Base-by-base conservation (phyloP, 2,113 vertebrate genomes). In the Spheniscus mendiculus region DNA sequence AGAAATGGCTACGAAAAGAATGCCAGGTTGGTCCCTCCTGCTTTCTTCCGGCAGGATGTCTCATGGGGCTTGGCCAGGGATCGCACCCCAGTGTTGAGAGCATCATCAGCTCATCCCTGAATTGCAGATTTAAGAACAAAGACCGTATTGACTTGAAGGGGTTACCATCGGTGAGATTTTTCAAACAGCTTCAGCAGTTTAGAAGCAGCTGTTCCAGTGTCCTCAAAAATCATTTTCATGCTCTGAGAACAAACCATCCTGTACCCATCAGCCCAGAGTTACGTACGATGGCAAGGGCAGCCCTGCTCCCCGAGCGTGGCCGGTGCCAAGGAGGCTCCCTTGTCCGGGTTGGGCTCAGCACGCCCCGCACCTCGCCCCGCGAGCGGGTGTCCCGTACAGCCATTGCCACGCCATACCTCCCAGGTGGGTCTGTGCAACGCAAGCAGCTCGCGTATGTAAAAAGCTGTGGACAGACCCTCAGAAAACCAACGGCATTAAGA, bases 401-500 rank as follows among this genome's bases (percentile, higher is more conserved):
- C 59, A 9, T 5, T 4, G 40, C 52, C 52, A 50, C 2, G 1
- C 53, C 4, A 6, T 5, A 16, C 42, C 30, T 12, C 55, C 47
- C 62, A 19, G 18, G 38, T 4, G n/a, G 25, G 26, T 21, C 65
- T 40, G 34, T 17, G 63, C 55, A 11, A 34, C 1, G 16, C 1
- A 1, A 61, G 47, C n/a, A 49, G 63, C 38, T 42, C 15, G 1
- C 4, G 0, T 6, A 23, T 3, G 3, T 22, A 11, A 15, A 27
- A 61, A 30, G 30, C 34, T 32, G 32, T 3, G 32, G 36, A 26
- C 11, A 59, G 50, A 49, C 47, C 69, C 47, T 30, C 25, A 18
- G 69, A 49, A 82, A 55, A 55, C 40, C 32, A 15, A 9, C 0
- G 0, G 45, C 15, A 8, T 16, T 29, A 17, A 23, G 67, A 14